Conservation (phyloP, 2,113 vertebrate genomes). For the Acanthisitta chloris region DNA sequence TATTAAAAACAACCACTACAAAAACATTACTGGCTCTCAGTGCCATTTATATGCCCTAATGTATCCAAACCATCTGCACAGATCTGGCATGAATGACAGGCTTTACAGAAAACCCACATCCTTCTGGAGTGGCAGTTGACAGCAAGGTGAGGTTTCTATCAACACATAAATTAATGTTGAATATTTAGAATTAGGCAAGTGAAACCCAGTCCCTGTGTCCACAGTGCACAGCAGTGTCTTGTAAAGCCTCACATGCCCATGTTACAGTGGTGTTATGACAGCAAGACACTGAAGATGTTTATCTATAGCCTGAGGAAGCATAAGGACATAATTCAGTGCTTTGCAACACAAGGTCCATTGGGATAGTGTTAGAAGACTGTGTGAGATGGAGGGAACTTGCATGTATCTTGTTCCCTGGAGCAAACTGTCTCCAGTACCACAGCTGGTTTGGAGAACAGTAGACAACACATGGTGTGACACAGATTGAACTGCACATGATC, state of each 20-base stretch:
- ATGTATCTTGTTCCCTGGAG: rapidly evolving
- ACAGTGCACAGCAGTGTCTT: background rate
- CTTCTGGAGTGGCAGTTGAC: background rate
- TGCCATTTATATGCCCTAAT: background rate
- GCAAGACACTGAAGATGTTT: background rate
- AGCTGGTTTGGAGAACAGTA: background rate
- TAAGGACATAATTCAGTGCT: background rate
- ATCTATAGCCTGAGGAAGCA: background rate
- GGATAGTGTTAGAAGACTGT: background rate
- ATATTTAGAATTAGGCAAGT: background rate
- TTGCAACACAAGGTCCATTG: background rate
- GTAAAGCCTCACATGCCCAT: background rate
- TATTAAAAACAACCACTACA: background rate
- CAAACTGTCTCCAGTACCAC: background rate
- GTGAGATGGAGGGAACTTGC: background rate
- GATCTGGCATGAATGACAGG: background rate
- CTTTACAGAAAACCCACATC: background rate
- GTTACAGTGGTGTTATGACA: background rate
- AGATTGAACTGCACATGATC: rapidly evolving
- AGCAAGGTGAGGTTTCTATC: background rate
- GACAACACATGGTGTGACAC: rapidly evolving
- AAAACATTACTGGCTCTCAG: background rate
- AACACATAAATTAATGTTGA: background rate
- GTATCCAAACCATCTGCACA: background rate
- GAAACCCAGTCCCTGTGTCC: background rate